Evolutionary conservation across 92 coral and sea anemone genomes (phyloP).

Genomic region (Pocillopora meandrina): DNA sequence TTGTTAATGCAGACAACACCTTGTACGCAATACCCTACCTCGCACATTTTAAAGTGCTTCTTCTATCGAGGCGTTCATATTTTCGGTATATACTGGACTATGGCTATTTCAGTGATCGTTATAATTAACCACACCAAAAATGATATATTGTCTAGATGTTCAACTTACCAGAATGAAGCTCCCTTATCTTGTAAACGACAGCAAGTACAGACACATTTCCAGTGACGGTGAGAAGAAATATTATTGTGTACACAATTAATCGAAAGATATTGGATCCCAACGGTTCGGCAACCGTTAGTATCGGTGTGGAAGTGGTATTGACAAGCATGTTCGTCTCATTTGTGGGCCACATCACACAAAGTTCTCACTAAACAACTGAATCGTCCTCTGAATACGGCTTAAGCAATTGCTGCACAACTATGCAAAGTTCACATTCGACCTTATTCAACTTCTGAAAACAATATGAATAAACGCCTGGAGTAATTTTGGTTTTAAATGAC

Average conservation of each 20-base stretch:
- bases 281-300: constrained; percentile 41
- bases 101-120: not conserved
- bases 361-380: not conserved
- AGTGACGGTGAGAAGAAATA: constrained; percentile 55
- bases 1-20: constrained; percentile 15
- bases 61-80: constrained; percentile 1
- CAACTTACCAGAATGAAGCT: constrained; percentile 66
- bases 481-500: constrained; percentile 44
- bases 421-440: constrained; percentile 14
- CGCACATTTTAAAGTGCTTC: constrained; percentile 13
- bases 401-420: not conserved
- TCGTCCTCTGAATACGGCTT: not conserved
- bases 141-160: not conserved
- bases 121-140: not conserved
- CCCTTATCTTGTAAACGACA: constrained; percentile 62
- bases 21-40: not conserved
- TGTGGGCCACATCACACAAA: constrained; percentile 19
- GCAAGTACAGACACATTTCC: constrained; percentile 63
- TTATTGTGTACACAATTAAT: constrained; percentile 56
- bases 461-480: not conserved
- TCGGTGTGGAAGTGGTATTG: not conserved
- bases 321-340: not conserved
- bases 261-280: constrained; percentile 68
- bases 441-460: constrained; percentile 23
- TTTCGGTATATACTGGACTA: not conserved